These are phyloP conservation scores for Trichomalopsis sarcophagae DNA, from an alignment of 1,140 invertebrate species.

Conservation along the genomic window DNA sequence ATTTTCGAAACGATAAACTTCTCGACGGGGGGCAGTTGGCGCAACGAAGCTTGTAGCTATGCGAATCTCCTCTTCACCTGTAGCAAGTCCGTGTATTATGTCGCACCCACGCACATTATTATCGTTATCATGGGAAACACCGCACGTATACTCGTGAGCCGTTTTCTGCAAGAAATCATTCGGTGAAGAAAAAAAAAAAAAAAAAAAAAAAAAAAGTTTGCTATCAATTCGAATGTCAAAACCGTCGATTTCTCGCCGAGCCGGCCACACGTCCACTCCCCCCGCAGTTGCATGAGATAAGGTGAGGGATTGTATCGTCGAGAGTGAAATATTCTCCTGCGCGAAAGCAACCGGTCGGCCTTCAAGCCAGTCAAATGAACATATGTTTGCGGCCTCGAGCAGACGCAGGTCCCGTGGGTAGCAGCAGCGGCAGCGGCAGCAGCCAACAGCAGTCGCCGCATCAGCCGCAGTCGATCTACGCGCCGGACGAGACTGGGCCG, in stretches of 20 bases:
- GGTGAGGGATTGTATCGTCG: slow-evolving; percentile 1
- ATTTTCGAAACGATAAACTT: not conserved
- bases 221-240: not conserved
- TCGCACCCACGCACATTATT: not conserved
- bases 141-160: not conserved
- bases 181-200: not conserved
- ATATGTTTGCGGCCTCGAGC: slow-evolving; percentile 1
- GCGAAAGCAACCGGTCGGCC: not conserved
- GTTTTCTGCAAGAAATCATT: not conserved
- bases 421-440: slow-evolving; percentile 56
- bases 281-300: slow-evolving; percentile 26
- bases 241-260: not conserved
- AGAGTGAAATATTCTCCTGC: not conserved
- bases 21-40: not conserved
- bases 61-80: not conserved
- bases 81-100: not conserved
- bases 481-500: slow-evolving; percentile 52
- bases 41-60: not conserved
- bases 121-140: not conserved
- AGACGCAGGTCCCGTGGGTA: slow-evolving; percentile 49
- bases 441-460: slow-evolving; percentile 56
- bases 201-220: not conserved
- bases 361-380: not conserved
- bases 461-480: slow-evolving; percentile 67
- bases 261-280: not conserved